A percentile compares a stretch with the other conserved stretches of the same genome.
Conservation (phyloP, 2,113 vertebrate species). For the Ailurus styani region DNA sequence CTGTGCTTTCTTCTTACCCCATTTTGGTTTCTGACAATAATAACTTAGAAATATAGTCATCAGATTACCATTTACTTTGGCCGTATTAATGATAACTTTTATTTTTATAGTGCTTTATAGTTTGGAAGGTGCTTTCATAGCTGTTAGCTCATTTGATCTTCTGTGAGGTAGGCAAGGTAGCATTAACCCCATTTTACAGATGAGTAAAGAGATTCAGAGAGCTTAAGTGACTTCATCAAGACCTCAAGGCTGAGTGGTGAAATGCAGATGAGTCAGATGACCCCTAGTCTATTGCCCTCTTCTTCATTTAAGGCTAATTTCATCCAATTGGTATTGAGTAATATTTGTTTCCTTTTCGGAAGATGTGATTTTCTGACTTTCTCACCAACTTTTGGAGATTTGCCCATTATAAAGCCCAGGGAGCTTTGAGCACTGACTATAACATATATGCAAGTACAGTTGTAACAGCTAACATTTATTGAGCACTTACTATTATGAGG, state of each 20-base stretch:
- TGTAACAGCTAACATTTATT: not conserved
- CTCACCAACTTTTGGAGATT: not conserved
- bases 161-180: not conserved
- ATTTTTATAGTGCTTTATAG: not conserved
- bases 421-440: not conserved
- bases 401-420: not conserved
- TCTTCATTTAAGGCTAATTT: not conserved
- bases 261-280: not conserved
- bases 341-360: not conserved
- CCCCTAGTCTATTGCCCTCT: not conserved
- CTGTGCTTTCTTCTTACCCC: not conserved
- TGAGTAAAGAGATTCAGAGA: not conserved
- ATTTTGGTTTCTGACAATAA: not conserved
- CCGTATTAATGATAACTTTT: not conserved
- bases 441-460: not conserved
- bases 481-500: not conserved
- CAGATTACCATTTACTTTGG: not conserved
- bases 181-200: not conserved
- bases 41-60: conserved; percentile 19
- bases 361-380: conserved; percentile 15
- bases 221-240: not conserved
- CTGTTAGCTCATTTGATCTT: not conserved
- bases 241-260: not conserved
- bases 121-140: conserved; percentile 26
- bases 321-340: not conserved